Base-by-base conservation (phyloP, 2,113 vertebrate species). In the Strigops habroptila region DNA sequence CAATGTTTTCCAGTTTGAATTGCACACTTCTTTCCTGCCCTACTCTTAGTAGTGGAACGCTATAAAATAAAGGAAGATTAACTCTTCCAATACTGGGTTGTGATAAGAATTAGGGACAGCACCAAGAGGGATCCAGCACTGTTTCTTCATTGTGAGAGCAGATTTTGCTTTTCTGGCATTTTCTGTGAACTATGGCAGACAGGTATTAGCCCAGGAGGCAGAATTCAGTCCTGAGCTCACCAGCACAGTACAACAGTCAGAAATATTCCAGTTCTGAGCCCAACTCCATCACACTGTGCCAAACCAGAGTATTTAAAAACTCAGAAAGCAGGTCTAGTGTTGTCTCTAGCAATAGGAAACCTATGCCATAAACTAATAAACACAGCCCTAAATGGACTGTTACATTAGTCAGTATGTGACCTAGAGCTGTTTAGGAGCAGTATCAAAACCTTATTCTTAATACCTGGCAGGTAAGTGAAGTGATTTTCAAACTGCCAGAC, bases 401-500 rank as follows among this genome's bases (percentile, higher is more conserved):
- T 68, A 68, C 8, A 39, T n/a, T 5, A 9, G 57, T 65, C 77
- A 75, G 0, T 75, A 79, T 48, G 88, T 84, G 69, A 87, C 48
- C 65, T 4, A 25, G 41, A 87, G 55, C 78, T 80, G n/a, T 57
- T 84, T 10, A 82, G 82, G n/a, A 93, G 67, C 70, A 59, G 79
- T 21, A 92, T 57, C 91, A 96, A 91, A 96, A 94, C 83, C 74
- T 83, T 86, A 41, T 84, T 88, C 78, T 86, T 91, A 78, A 93
- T 69, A 94, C 74, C 93, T 91, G 86, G 92, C 96, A 97, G 96
- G 96, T 97, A 92, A 93, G 81, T 33, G 63, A 91, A 96, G 92
- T 51, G 91, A 76, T 95, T 95, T 96, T 93, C 95, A 87, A 97
- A 95, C 93, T 94, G 96, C 86, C 91, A 97, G 90, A 23, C 80